A percentile compares a stretch with the other conserved stretches of the same genome.
These are phyloP conservation scores for Pipistrellus nathusii DNA, from an alignment of 2,797 vertebrate species.

Conservation along the genomic window DNA sequence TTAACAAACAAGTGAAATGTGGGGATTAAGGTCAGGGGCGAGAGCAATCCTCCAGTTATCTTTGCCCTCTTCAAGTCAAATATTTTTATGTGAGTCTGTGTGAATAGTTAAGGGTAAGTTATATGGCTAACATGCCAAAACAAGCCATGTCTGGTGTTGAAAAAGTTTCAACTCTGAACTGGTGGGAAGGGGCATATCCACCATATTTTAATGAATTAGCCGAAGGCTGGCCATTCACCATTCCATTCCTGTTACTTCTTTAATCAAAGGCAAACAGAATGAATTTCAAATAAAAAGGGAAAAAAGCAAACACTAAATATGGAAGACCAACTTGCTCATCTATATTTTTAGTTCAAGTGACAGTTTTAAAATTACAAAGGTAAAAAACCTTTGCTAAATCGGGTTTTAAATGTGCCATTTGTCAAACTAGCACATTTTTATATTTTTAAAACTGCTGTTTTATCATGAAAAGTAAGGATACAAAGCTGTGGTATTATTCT, in stretches of 20 bases:
- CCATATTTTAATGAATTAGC: constrained; percentile 82
- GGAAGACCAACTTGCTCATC: constrained; percentile 88
- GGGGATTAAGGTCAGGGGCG: constrained; percentile 47
- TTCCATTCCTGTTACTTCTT: constrained; percentile 84
- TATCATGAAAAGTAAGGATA: constrained; percentile 85
- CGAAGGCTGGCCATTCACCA: constrained; percentile 83
- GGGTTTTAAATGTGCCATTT: constrained; percentile 89
- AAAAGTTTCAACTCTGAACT: constrained; percentile 83
- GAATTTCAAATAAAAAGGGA: constrained; percentile 87
- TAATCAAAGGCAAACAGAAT: constrained; percentile 88
- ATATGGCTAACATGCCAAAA: constrained; percentile 75
- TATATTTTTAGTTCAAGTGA: constrained; percentile 90
- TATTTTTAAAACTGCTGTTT: constrained; percentile 86
- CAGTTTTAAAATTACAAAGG: constrained; percentile 90
- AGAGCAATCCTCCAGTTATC: constrained; percentile 40
- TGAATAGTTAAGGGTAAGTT: constrained; percentile 73
- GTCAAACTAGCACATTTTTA: constrained; percentile 87
- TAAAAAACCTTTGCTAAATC: constrained; percentile 89
- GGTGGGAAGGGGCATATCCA: constrained; percentile 78
- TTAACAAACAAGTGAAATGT: constrained; percentile 66
- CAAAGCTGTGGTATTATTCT: constrained; percentile 82
- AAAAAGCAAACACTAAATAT: constrained; percentile 88
- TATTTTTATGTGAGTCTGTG: constrained; percentile 64
- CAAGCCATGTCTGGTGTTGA: constrained; percentile 67
- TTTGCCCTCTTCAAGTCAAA: constrained; percentile 78